A percentile compares a stretch with the other conserved stretches of the same genome.
Conservation (phyloP, 2,113 vertebrate genomes). For the Ondatra zibethicus region DNA sequence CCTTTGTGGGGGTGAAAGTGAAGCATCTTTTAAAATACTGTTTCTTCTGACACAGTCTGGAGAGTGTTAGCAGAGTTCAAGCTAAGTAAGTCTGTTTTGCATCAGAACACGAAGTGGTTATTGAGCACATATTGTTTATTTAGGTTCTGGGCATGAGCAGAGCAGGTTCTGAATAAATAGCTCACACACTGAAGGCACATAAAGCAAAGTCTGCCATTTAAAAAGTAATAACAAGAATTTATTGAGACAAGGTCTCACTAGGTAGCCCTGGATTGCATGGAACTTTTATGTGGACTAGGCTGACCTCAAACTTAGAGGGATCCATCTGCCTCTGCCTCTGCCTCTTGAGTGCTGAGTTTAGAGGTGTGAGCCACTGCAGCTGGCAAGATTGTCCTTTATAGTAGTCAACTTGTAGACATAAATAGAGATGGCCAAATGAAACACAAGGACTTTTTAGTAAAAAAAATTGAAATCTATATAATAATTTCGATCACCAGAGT, state of each 20-base stretch:
- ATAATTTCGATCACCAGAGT: neutral
- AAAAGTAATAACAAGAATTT: neutral
- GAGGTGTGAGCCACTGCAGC: no score
- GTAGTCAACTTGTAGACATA: slow-evolving; percentile 33
- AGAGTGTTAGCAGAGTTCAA: slow-evolving; percentile 56
- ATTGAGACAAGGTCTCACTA: neutral
- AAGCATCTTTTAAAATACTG: slow-evolving; percentile 31
- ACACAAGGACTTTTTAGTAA: neutral
- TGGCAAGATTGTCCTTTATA: neutral
- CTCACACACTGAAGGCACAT: neutral
- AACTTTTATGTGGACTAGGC: neutral
- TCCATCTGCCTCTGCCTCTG: neutral
- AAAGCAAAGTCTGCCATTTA: neutral
- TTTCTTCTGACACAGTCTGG: slow-evolving; percentile 54
- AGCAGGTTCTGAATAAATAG: neutral
- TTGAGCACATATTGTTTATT: neutral
- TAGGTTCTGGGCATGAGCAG: neutral
- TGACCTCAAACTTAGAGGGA: neutral
- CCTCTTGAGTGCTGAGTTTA: neutral
- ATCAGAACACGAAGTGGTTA: slow-evolving; percentile 62
- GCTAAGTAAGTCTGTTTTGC: slow-evolving; percentile 62
- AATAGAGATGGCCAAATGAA: neutral
- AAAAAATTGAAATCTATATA: neutral
- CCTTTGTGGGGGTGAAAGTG: neutral
- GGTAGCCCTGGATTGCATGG: neutral